These are phyloP conservation scores for Heliconius ismenius DNA, from an alignment of 2,888 invertebrate genomes.

Conservation along the genomic window DNA sequence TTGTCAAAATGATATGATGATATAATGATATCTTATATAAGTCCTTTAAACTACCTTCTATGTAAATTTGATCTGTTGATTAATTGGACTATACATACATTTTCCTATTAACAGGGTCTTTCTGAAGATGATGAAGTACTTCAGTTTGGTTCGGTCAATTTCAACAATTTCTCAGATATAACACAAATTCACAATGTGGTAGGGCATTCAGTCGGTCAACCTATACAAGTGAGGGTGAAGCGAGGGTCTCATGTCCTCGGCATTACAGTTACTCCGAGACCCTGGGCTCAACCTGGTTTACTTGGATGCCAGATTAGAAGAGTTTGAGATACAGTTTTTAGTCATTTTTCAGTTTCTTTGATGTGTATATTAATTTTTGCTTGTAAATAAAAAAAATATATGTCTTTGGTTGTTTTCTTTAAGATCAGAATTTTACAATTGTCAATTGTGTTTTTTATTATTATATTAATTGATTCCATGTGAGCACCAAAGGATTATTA, in stretches of 20 bases:
- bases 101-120: constrained; percentile 83
- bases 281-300: constrained; percentile 90
- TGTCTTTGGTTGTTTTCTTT: neutral
- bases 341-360: neutral
- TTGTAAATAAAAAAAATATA: neutral
- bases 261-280: constrained; percentile 85
- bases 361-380: neutral
- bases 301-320: constrained; percentile 81
- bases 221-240: constrained; percentile 77
- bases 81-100: no score
- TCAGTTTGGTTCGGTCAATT: constrained; percentile 89
- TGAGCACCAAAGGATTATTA: no score
- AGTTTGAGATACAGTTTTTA: neutral
- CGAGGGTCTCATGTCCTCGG: constrained; percentile 73
- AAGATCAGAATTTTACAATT: neutral
- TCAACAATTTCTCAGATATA: constrained; percentile 85
- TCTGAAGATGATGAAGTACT: constrained; percentile 85
- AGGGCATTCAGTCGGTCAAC: constrained; percentile 82
- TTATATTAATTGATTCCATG: no score
- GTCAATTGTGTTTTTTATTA: no score
- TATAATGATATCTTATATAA: no score
- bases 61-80: no score
- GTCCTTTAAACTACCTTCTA: no score
- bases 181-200: constrained; percentile 87
- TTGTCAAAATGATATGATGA: no score